These are phyloP conservation scores for Nannoperca australis DNA, from an alignment of 2,797 vertebrate genomes.

Conservation along the genomic window DNA sequence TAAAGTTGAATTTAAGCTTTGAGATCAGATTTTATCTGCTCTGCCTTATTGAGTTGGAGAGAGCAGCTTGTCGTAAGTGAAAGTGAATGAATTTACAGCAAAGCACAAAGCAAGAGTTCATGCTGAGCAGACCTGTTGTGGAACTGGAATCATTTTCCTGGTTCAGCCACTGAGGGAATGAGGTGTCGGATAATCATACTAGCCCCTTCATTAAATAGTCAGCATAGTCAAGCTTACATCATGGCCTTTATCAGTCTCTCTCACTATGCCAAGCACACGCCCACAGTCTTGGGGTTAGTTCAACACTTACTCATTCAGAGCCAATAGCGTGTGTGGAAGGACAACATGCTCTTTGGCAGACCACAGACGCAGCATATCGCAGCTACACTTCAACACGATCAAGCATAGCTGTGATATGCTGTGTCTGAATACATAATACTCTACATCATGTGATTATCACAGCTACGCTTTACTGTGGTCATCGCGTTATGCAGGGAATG, in stretches of 20 bases:
- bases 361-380: slow-evolving; percentile 65
- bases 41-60: slow-evolving; percentile 13
- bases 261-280: slow-evolving; percentile 65
- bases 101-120: slow-evolving; percentile 1
- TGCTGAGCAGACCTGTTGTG: slow-evolving; percentile 1
- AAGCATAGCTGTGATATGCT: slow-evolving; percentile 55
- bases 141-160: slow-evolving; percentile 18
- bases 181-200: slow-evolving; percentile 37
- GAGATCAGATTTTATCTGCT: slow-evolving; percentile 11
- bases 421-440: slow-evolving; percentile 21
- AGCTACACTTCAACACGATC: slow-evolving; percentile 57
- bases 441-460: slow-evolving; percentile 32
- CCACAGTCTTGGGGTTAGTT: slow-evolving; percentile 73
- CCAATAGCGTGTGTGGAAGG: slow-evolving; percentile 63
- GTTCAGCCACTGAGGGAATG: slow-evolving; percentile 10
- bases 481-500: slow-evolving; percentile 16
- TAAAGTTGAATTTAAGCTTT: slow-evolving; percentile 18
- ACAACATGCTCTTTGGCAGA: slow-evolving; percentile 61
- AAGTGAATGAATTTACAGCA: background rate
- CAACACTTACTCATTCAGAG: slow-evolving; percentile 75
- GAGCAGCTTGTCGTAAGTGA: background rate
- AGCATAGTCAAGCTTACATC: slow-evolving; percentile 70
- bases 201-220: slow-evolving; percentile 57
- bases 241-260: slow-evolving; percentile 67
- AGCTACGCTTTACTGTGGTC: slow-evolving; percentile 1